Evolutionary conservation across 2,888 invertebrate species (phyloP).

Genomic region (Ecdyonurus torrentis): DNA sequence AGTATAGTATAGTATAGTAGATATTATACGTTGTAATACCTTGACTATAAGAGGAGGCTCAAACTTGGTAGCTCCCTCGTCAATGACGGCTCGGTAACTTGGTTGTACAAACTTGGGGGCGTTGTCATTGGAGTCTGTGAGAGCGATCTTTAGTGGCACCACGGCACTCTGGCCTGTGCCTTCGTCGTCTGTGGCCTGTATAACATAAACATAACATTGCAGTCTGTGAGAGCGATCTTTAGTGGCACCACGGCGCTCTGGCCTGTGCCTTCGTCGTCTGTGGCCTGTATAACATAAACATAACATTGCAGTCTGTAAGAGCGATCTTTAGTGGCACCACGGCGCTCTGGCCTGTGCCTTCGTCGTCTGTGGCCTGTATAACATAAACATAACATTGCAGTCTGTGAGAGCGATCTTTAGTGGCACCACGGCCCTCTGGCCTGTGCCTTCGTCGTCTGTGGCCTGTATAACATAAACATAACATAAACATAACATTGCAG

Average conservation of each 20-base stretch:
- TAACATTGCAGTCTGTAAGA: no score
- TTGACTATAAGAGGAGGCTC: conserved; percentile 49
- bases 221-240: conserved; percentile 65
- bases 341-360: conserved; percentile 59
- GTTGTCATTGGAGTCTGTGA: conserved; percentile 79
- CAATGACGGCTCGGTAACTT: conserved; percentile 62
- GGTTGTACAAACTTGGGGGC: conserved; percentile 64
- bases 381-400: no score
- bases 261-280: conserved; percentile 65
- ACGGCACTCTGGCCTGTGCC: conserved; percentile 63
- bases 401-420: conserved; percentile 64
- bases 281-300: conserved; percentile 41
- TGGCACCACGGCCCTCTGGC: conserved; percentile 60
- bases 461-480: no score
- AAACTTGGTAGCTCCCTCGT: conserved; percentile 71
- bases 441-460: conserved; percentile 66
- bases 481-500: no score
- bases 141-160: conserved; percentile 59
- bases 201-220: no score
- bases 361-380: no score
- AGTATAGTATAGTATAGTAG: no score
- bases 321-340: conserved; percentile 64
- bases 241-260: conserved; percentile 63
- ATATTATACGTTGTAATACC: conserved; percentile 22
- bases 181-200: conserved; percentile 67